These are phyloP conservation scores for Oreochromis grahami DNA, from an alignment of 2,797 vertebrate genomes.

Conservation along the genomic window DNA sequence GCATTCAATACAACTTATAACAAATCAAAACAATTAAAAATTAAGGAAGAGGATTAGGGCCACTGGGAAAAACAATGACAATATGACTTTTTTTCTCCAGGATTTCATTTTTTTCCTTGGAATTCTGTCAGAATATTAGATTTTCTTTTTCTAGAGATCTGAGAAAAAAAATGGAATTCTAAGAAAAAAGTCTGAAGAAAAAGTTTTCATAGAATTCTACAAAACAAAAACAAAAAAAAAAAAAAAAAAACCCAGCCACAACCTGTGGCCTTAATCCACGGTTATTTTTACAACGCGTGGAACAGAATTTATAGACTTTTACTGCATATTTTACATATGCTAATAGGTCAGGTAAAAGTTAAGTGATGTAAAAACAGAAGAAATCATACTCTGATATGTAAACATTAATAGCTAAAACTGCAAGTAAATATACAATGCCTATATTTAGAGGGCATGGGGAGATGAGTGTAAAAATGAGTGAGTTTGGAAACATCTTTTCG, in stretches of 20 bases:
- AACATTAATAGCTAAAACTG: constrained; percentile 5
- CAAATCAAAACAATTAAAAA: not conserved
- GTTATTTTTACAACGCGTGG: constrained; percentile 20
- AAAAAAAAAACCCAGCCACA: not conserved
- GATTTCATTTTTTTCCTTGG: not conserved
- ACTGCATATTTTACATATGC: constrained; percentile 18
- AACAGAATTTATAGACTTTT: not conserved
- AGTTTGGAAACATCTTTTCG: not conserved
- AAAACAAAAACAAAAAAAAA: not conserved
- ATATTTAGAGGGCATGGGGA: constrained; percentile 2
- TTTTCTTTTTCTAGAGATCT: not conserved
- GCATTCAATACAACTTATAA: constrained; percentile 41
- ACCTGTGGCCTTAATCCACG: not conserved
- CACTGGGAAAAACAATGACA: not conserved
- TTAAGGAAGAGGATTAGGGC: not conserved
- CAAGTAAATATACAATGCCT: constrained; percentile 1
- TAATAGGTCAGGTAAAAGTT: not conserved
- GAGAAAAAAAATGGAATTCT: not conserved
- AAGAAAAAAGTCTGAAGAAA: not conserved
- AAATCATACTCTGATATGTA: constrained; percentile 44
- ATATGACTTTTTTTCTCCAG: not conserved
- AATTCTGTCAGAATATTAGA: not conserved
- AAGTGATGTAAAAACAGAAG: constrained; percentile 25
- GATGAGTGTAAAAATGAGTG: constrained; percentile 11
- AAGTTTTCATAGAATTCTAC: not conserved